Evolutionary conservation across 2,888 invertebrate genomes (phyloP), one percentile per base, ranked within the genome.

Genomic region (Brachycybe producta): DNA sequence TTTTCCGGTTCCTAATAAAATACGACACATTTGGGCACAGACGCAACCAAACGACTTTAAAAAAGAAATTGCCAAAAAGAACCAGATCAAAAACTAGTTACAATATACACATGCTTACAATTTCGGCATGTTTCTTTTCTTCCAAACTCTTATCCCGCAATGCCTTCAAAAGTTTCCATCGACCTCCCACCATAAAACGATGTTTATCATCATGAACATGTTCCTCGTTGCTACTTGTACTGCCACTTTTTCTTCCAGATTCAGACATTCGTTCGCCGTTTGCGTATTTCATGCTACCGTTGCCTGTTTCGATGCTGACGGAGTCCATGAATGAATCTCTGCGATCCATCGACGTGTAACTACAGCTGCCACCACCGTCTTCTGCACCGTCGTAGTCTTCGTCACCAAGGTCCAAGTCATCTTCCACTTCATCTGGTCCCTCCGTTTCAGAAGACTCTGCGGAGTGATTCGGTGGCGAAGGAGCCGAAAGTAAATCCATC

Each of bases 131-230:
- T 24, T 51, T 58, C 53, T 60, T 84, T 61, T 88, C 87, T 66
- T 88, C 88, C 2, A 87, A 84, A 70, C 90, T 88, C 54, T 83
- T 75, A 61, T 90, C 88, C 64, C 88, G 88, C 26, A 90, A 67
- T 1, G 88, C 87, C 68, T 88, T 90, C 2, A 90, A 68, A 39
- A 90, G 73, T 65, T 88, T 88, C 90, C 90, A 90, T 23, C 53
- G 40, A 28, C 53, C 51, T 15, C 41, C 15, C 19, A n/a, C n/a
- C n/a, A n/a, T n/a, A n/a, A n/a, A n/a, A n/a, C n/a, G n/a, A n/a
- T n/a, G n/a, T n/a, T n/a, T n/a, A n/a, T n/a, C n/a, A n/a, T n/a
- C n/a, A n/a, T n/a, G 58, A 8, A 56, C 56, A 52, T 67, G 65
- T 35, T 65, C 65, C 52, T 63, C 48, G 34, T 49, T 19, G 49